A percentile compares a stretch with the other conserved stretches of the same genome.
phyloP scores from a whole-genome alignment of 2,888 invertebrate species.

The Drosophila emarginata region DNA sequence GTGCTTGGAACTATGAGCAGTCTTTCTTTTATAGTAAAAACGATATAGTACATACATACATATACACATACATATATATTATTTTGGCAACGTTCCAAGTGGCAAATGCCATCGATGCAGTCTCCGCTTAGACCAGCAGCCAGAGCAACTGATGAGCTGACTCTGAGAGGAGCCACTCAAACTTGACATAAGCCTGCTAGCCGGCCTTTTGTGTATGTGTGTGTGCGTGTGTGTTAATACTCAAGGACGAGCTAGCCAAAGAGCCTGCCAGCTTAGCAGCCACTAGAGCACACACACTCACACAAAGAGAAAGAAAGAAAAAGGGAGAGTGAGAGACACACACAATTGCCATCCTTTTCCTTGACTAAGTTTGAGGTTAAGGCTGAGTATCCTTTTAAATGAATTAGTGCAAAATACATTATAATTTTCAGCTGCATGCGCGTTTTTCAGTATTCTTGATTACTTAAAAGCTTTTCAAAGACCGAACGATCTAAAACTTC shows the following conservation, averaged over 20 bases:
- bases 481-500: conserved; percentile 9
- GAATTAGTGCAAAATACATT: conserved; percentile 66
- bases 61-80: background rate
- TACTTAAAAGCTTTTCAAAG: conserved; percentile 52
- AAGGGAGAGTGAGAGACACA: conserved; percentile 5
- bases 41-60: background rate
- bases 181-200: conserved; percentile 58
- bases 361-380: conserved; percentile 64
- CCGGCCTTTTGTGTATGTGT: conserved; percentile 6
- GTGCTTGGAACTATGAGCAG: conserved; percentile 26
- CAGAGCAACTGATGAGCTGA: conserved; percentile 34
- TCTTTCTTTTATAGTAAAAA: conserved; percentile 19
- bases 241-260: conserved; percentile 58
- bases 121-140: conserved; percentile 15
- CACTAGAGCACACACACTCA: conserved; percentile 22
- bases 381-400: conserved; percentile 65
- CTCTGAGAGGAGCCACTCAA: conserved; percentile 54
- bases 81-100: conserved; percentile 62
- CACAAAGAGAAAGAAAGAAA: background rate
- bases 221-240: conserved; percentile 37
- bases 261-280: conserved; percentile 15
- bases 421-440: conserved; percentile 54
- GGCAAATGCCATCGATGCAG: conserved; percentile 59
- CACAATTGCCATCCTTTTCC: conserved; percentile 6
- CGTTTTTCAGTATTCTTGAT: conserved; percentile 50